Conservation (phyloP, 2,113 vertebrate species). For the Machaerirhynchus nigripectus region DNA sequence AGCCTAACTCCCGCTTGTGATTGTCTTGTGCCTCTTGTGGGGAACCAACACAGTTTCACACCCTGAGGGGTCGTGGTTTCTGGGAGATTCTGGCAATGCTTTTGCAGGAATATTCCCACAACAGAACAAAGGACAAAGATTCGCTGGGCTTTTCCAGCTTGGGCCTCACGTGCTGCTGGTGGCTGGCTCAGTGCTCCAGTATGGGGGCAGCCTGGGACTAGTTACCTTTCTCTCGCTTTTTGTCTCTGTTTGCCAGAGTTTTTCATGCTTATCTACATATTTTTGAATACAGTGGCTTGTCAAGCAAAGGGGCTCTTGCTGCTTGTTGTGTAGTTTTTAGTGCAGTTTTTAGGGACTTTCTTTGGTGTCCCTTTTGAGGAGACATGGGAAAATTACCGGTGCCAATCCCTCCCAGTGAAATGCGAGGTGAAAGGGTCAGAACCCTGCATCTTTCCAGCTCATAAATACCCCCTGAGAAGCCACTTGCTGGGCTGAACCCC, state of each 20-base stretch:
- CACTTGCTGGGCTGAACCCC: not conserved
- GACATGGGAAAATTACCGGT: not conserved
- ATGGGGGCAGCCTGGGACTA: not conserved
- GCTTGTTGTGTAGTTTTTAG: not conserved
- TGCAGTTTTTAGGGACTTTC: not conserved
- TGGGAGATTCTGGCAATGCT: not conserved
- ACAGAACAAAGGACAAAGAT: not conserved
- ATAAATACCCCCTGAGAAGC: not conserved
- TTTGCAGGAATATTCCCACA: not conserved
- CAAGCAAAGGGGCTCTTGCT: not conserved
- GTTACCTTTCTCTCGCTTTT: not conserved
- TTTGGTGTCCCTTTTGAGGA: not conserved
- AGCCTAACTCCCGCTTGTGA: not conserved
- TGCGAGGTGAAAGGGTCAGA: not conserved
- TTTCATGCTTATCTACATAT: not conserved
- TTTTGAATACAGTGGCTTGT: not conserved
- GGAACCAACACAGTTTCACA: not conserved
- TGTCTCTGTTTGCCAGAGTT: not conserved
- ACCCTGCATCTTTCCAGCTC: not conserved
- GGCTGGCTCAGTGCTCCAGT: not conserved
- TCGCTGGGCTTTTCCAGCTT: not conserved
- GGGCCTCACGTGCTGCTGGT: not conserved
- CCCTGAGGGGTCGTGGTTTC: rapidly evolving
- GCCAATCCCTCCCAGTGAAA: not conserved
- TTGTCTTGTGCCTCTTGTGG: not conserved